phyloP scores from a whole-genome alignment of 2,888 invertebrate species.

The Zygogramma bicolorata region DNA sequence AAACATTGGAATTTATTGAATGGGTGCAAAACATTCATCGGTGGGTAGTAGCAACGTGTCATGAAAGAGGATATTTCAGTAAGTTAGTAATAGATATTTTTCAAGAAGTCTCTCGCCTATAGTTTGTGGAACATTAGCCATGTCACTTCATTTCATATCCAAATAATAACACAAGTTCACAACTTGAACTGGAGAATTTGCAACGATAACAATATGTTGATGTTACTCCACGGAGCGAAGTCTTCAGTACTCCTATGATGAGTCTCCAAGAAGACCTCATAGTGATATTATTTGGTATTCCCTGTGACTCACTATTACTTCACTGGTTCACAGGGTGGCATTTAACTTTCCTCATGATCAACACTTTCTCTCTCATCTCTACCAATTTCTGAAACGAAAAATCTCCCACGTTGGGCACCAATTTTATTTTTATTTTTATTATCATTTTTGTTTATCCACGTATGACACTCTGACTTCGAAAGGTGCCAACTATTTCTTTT shows the following conservation, averaged over 20 bases:
- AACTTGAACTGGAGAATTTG: too few species aligned
- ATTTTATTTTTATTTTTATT: too few species aligned
- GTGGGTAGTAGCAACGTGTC: background rate
- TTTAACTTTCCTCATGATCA: too few species aligned
- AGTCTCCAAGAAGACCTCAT: background rate
- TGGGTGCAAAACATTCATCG: too few species aligned
- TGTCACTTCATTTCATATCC: background rate
- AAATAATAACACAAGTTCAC: background rate
- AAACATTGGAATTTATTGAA: too few species aligned
- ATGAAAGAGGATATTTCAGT: background rate
- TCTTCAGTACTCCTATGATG: background rate
- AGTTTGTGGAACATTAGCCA: background rate
- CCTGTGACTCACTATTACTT: background rate
- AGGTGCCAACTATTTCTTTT: too few species aligned
- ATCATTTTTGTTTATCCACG: too few species aligned
- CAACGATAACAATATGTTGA: too few species aligned
- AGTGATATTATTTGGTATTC: background rate
- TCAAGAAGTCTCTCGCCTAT: background rate
- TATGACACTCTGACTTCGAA: too few species aligned
- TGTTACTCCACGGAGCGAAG: background rate
- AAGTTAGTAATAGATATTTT: background rate
- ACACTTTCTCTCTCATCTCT: too few species aligned
- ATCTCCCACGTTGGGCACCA: too few species aligned
- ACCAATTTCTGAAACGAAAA: too few species aligned
- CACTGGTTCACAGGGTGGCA: background rate